phyloP scores from a whole-genome alignment of 2,113 vertebrate genomes.

The Elaphurus davidianus region DNA sequence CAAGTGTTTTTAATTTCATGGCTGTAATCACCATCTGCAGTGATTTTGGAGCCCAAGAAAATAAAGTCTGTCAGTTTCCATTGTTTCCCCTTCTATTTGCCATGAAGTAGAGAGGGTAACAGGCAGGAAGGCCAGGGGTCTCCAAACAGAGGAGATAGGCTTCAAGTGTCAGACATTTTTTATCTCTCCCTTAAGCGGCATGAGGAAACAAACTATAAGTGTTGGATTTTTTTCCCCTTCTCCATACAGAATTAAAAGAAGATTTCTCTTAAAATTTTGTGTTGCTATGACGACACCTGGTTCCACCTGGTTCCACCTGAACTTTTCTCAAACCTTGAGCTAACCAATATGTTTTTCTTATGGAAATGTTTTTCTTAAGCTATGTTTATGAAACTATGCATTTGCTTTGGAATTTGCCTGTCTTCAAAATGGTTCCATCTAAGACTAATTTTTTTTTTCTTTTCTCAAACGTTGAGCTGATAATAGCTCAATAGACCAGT shows the following conservation, averaged over 20 bases:
- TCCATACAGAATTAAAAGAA: neutral
- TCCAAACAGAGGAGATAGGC: neutral
- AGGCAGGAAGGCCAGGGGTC: neutral
- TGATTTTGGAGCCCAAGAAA: neutral
- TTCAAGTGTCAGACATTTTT: neutral
- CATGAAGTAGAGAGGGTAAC: neutral
- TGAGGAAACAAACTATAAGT: neutral
- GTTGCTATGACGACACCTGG: neutral
- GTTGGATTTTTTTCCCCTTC: neutral
- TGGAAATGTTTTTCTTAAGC: neutral
- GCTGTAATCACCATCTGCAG: neutral
- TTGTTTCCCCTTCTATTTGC: neutral
- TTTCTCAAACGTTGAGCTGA: neutral
- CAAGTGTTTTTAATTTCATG: neutral
- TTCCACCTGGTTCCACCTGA: neutral
- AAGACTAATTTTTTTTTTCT: neutral
- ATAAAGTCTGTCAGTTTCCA: neutral
- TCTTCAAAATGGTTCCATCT: neutral
- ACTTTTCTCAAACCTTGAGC: neutral
- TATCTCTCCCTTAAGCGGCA: neutral
- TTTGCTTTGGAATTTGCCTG: neutral
- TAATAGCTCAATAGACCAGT: neutral
- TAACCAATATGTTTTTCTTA: neutral
- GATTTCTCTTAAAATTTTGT: neutral
- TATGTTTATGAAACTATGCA: neutral